Evolutionary conservation across 53 echinoderm and acorn worm species (phyloP).

Genomic region (Patiria pectinifera): DNA sequence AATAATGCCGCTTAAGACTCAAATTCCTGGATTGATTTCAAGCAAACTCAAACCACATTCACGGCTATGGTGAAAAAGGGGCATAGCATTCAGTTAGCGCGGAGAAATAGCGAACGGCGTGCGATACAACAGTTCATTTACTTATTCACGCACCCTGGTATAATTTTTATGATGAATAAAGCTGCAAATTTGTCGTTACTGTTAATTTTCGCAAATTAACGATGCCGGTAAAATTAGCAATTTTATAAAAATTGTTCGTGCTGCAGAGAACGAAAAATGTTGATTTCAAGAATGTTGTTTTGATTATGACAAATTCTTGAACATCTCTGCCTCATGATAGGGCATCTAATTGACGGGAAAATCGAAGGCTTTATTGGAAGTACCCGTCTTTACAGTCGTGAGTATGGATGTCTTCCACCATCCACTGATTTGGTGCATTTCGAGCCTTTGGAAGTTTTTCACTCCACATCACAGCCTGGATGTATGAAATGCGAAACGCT

Average conservation of each 20-base stretch:
- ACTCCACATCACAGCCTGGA: background rate
- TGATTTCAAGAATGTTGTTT: no score
- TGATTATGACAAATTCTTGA: no score
- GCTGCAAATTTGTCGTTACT: no score
- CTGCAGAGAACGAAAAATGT: no score
- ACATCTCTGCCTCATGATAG: no score
- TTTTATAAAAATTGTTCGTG: no score
- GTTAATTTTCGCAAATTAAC: no score
- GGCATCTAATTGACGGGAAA: no score
- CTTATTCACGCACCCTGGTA: no score
- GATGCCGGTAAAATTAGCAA: no score
- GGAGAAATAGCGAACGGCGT: background rate
- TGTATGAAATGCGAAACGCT: background rate
- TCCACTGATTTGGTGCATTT: background rate
- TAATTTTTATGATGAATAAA: background rate
- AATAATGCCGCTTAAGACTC: constrained; percentile 20
- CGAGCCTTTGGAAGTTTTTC: background rate
- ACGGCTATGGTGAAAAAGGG: background rate
- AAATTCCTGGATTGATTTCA: constrained; percentile 23
- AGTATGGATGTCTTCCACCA: background rate
- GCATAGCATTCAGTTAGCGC: background rate
- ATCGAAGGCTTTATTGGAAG: no score
- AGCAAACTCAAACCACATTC: constrained; percentile 15
- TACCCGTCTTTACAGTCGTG: background rate
- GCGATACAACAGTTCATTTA: no score